phyloP scores from a whole-genome alignment of 2,113 vertebrate species.

The Puma concolor region DNA sequence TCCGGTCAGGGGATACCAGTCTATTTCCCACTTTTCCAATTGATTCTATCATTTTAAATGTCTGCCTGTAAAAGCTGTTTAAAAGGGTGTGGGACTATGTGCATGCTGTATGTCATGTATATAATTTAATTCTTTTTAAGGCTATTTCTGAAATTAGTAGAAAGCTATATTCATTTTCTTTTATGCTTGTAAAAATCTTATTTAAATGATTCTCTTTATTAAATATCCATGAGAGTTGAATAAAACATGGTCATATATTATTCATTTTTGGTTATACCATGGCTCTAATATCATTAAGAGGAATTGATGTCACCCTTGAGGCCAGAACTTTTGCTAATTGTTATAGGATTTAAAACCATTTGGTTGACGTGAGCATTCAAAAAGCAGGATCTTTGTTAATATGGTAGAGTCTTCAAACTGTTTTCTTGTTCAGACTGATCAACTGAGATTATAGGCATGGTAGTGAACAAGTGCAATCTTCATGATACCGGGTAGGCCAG shows the following conservation, averaged over 20 bases:
- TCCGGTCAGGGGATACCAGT: background rate
- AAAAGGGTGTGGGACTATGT: constrained; percentile 36
- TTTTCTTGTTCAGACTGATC: constrained; percentile 9
- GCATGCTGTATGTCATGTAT: background rate
- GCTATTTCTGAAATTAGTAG: constrained; percentile 45
- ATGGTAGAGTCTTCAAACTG: background rate
- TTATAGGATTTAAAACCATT: constrained; percentile 55
- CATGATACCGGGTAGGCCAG: background rate
- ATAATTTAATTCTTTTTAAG: constrained; percentile 50
- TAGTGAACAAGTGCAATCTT: constrained; percentile 2
- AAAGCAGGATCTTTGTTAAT: constrained; percentile 48
- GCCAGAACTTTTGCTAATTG: constrained; percentile 61
- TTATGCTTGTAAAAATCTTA: constrained; percentile 67
- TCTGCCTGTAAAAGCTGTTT: constrained; percentile 23
- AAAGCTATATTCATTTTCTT: constrained; percentile 60
- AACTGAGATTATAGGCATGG: background rate
- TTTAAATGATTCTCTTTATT: constrained; percentile 66
- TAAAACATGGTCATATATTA: constrained; percentile 72
- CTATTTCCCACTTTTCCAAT: constrained; percentile 52
- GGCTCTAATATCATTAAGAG: constrained; percentile 57
- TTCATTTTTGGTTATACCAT: constrained; percentile 66
- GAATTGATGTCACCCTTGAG: constrained; percentile 56
- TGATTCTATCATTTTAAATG: constrained; percentile 47
- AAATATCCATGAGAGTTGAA: constrained; percentile 69
- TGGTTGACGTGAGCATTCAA: constrained; percentile 30